These are phyloP conservation scores for Plagodis dolabraria DNA, from an alignment of 2,888 invertebrate genomes.

Conservation along the genomic window DNA sequence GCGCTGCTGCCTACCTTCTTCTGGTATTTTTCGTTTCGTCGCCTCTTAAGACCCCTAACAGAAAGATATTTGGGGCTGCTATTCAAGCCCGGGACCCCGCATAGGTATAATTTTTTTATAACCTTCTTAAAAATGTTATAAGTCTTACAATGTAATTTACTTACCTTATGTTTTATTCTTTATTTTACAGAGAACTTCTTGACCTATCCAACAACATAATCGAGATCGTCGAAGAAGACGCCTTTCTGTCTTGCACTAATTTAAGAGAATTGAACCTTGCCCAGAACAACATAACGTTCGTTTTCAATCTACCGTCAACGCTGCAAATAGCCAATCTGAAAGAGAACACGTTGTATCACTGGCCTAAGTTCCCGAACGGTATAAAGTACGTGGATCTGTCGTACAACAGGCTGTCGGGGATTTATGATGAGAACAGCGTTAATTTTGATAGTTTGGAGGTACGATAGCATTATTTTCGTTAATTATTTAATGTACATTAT, in stretches of 20 bases:
- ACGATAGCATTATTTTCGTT: constrained; percentile 28
- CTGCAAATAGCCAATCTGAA: constrained; percentile 71
- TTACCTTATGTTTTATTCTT: constrained; percentile 8
- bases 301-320: constrained; percentile 67
- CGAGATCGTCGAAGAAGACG: constrained; percentile 71
- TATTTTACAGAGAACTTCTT: constrained; percentile 66
- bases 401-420: constrained; percentile 66
- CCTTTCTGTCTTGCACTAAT: constrained; percentile 64
- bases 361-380: constrained; percentile 72
- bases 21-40: too few relatives aligned
- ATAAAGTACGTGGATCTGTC: constrained; percentile 76
- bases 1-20: too few relatives aligned
- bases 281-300: constrained; percentile 75
- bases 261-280: constrained; percentile 76
- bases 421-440: constrained; percentile 63
- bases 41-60: too few relatives aligned
- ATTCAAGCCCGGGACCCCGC: too few relatives aligned
- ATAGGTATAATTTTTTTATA: too few relatives aligned
- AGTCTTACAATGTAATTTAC: too few relatives aligned
- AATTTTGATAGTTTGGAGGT: constrained; percentile 75
- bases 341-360: constrained; percentile 71
- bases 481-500: too few relatives aligned
- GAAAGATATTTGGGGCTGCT: too few relatives aligned
- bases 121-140: too few relatives aligned
- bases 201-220: constrained; percentile 78